Evolutionary conservation across 2,888 invertebrate species (phyloP), one percentile per base, ranked within the genome.

Genomic region (Subacronicta megacephala): DNA sequence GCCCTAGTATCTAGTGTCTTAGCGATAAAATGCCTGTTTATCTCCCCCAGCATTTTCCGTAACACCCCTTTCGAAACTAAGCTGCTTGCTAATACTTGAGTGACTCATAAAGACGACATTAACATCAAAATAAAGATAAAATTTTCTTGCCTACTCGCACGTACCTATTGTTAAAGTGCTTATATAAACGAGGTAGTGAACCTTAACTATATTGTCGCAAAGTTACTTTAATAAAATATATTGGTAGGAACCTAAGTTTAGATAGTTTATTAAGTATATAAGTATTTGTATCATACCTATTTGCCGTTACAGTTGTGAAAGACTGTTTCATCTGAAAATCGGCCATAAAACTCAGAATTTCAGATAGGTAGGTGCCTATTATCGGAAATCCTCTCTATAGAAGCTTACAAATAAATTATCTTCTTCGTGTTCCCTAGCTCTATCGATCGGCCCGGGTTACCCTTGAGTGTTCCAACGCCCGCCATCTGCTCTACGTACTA

Each of bases 401-500:
- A 26, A 23, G 9, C 23, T 9, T 23, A 9, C 26, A 26, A 26
- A 26, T 26, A 26, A 67, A 51, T 41, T 7, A 52, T 41, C n/a
- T 31, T 26, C 33, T 53, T 33, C 23, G 36, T 44, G 62, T 13
- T 33, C 46, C 47, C 40, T 38, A 56, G 90, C 89, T 89, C 64
- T 58, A 90, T 90, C 90, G 90, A 90, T 90, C 89, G 69, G 87
- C 81, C 87, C 88, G 89, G 90, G 90, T 15, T 61, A 37, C 60
- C 45, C 52, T 37, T 45, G 40, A 49, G 57, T 42, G 35, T 46
- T 45, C 18, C 36, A 38, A 17, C 41, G 52, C 47, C 16, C 62
- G 55, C 53, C 55, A 55, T 63, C 18, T 35, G 15, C 17, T 20
- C 29, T 29, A 40, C 15, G n/a, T 44, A 51, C 42, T 33, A 16